Conservation (phyloP, 1,140 invertebrate genomes). For the Cylas formicarius region DNA sequence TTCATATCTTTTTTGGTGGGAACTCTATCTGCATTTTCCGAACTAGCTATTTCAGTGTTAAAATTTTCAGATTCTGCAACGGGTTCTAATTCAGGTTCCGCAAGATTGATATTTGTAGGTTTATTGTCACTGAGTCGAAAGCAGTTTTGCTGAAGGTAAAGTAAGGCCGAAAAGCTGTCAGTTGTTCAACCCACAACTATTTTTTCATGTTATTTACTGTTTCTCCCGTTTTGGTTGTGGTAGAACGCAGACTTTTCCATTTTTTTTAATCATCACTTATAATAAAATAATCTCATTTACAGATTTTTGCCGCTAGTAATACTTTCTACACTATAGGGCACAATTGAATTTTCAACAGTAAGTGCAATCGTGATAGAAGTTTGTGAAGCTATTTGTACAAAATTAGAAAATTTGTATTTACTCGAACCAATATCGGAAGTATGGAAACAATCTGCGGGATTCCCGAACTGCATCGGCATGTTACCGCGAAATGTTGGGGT, state of each 20-base stretch:
- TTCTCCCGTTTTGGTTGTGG: conserved; percentile 17
- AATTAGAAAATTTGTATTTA: conserved; percentile 19
- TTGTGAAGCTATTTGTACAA: background rate
- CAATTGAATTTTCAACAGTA: conserved; percentile 13
- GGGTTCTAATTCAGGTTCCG: too few species aligned
- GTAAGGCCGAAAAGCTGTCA: too few species aligned
- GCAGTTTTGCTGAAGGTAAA: too few species aligned
- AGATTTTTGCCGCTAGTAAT: conserved; percentile 15
- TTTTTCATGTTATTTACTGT: conserved; percentile 6
- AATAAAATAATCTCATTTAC: conserved; percentile 11
- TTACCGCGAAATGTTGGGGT: conserved; percentile 38
- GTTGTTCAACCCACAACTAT: too few species aligned
- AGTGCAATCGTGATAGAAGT: conserved; percentile 14
- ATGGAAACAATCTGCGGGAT: conserved; percentile 31
- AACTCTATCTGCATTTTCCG: too few species aligned
- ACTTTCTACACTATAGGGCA: conserved; percentile 16
- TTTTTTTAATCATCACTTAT: conserved; percentile 16
- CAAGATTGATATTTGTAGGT: too few species aligned
- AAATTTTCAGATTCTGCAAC: too few species aligned
- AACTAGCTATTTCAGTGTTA: too few species aligned
- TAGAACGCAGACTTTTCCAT: conserved; percentile 18
- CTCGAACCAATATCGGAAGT: conserved; percentile 26
- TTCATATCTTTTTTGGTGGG: too few species aligned
- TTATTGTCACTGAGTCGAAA: too few species aligned
- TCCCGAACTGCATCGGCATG: conserved; percentile 41